phyloP scores from a whole-genome alignment of 2,797 vertebrate species.

The Leptoclinus maculatus region DNA sequence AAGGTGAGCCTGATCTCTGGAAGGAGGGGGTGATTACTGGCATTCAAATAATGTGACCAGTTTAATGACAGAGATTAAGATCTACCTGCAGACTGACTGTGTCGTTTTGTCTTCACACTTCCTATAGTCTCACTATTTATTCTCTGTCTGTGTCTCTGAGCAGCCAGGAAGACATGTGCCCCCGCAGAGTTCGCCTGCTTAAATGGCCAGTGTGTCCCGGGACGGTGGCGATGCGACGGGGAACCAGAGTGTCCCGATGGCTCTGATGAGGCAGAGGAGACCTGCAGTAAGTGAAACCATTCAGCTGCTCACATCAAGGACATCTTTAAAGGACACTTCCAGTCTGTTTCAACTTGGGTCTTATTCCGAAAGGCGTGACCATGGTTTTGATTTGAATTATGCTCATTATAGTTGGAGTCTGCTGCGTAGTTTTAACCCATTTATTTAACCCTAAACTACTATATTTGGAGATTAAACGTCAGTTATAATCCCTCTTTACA shows the following conservation, averaged over 20 bases:
- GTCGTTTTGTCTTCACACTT: not conserved
- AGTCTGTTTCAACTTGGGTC: not conserved
- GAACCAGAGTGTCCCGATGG: conserved; percentile 94
- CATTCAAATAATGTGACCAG: conserved; percentile 48
- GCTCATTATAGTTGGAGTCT: not conserved
- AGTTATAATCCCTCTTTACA: not conserved
- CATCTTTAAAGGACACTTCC: not conserved
- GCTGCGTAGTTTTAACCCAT: not conserved
- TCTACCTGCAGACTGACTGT: not conserved
- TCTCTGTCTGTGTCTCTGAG: conserved; percentile 37
- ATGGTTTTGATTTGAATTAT: not conserved
- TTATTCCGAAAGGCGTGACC: not conserved
- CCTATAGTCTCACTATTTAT: conserved; percentile 20
- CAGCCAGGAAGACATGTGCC: conserved; percentile 94
- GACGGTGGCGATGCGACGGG: conserved; percentile 94
- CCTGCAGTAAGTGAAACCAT: conserved; percentile 89
- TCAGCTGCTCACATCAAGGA: not conserved
- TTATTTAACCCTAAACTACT: no score
- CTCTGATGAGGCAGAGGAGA: conserved; percentile 92
- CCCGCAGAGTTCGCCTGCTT: conserved; percentile 93
- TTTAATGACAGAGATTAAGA: conserved; percentile 24
- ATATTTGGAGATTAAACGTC: not conserved
- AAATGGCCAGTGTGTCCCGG: conserved; percentile 94
- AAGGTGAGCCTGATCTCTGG: conserved; percentile 54
- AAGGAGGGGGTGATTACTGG: conserved; percentile 40